phyloP scores from a whole-genome alignment of 2,113 vertebrate genomes.

The Ochotona curzoniae region DNA sequence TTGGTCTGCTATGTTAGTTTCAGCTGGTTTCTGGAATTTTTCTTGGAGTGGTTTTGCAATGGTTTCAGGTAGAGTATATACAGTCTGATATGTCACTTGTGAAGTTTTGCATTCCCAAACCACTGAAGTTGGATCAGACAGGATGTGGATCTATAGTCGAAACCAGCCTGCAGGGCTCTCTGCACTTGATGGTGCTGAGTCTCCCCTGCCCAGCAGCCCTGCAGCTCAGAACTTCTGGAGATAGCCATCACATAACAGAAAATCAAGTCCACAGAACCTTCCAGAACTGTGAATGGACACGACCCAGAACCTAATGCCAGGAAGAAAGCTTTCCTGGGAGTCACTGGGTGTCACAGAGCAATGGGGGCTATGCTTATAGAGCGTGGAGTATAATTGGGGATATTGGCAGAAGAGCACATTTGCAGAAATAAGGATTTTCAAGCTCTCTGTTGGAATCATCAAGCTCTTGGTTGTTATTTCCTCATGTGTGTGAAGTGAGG shows the following conservation, averaged over 20 bases:
- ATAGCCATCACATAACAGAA: background rate
- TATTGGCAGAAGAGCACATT: background rate
- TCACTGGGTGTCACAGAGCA: background rate
- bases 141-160: background rate
- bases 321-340: slow-evolving; percentile 14
- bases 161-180: background rate
- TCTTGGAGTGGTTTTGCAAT: too few relatives aligned
- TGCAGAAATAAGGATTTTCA: background rate
- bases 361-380: background rate
- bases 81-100: too few relatives aligned
- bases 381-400: background rate
- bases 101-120: too few relatives aligned
- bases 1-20: too few relatives aligned
- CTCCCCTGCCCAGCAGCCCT: fast-evolving
- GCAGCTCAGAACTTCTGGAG: fast-evolving
- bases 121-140: background rate
- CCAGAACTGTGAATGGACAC: slow-evolving; percentile 69
- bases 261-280: slow-evolving; percentile 3
- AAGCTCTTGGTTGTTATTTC: background rate
- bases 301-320: slow-evolving; percentile 58
- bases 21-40: too few relatives aligned
- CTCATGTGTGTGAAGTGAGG: background rate
- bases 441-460: background rate
- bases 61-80: too few relatives aligned
- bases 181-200: background rate